Percentiles rank a stretch among this genome's conserved stretches.
These are phyloP conservation scores for Illadopsis cleaveri DNA, from an alignment of 2,113 vertebrate species.

Conservation along the genomic window DNA sequence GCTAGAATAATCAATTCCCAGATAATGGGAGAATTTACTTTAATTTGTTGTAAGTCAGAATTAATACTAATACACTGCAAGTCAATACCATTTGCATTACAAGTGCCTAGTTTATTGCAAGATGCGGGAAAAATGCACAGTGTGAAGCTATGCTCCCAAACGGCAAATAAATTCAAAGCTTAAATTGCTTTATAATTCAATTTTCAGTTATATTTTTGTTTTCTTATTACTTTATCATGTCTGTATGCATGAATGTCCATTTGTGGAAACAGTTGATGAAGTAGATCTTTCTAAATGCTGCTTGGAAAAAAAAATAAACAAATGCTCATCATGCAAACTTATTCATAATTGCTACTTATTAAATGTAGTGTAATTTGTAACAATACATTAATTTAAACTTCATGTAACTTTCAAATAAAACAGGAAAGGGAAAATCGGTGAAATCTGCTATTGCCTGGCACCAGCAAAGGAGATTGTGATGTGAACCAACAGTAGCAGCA, in stretches of 20 bases:
- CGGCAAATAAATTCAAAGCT: not conserved
- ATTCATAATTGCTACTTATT: not conserved
- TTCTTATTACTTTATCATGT: not conserved
- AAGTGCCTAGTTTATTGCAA: not conserved
- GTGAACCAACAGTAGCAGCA: not conserved
- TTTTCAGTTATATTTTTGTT: not conserved
- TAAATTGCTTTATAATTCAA: not conserved
- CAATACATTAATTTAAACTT: not conserved
- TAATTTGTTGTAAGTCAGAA: not conserved
- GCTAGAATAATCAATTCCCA: not conserved
- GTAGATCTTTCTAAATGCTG: not conserved
- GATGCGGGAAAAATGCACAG: not conserved
- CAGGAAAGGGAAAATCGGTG: not conserved
- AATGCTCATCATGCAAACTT: not conserved
- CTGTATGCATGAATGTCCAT: not conserved
- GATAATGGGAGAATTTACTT: not conserved
- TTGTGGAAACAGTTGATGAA: not conserved
- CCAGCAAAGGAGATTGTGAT: not conserved
- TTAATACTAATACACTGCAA: not conserved
- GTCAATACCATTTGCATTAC: not conserved
- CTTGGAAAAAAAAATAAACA: not conserved
- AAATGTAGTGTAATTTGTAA: not conserved
- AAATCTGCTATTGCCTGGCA: not conserved
- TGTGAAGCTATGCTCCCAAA: not conserved
- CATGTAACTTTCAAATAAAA: not conserved